Evolutionary conservation across 2,888 invertebrate species (phyloP), one percentile per base, ranked within the genome.

Genomic region (Drosophila hamatofila): DNA sequence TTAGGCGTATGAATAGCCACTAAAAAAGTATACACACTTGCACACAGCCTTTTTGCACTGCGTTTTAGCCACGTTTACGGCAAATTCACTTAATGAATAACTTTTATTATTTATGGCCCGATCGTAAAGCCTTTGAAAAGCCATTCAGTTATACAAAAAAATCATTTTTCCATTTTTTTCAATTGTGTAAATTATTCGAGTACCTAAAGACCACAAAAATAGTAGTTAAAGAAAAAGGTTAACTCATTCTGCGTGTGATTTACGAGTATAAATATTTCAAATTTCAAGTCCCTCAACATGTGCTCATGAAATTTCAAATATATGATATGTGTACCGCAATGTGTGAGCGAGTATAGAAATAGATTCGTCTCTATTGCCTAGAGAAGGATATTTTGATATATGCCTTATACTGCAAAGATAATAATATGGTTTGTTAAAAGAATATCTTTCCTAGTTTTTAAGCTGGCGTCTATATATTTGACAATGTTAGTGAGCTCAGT

Each of bases 81-180:
- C 2, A 16, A 52, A 52, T 52, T 21, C 52, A 35, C 16, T 35
- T 23, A 52, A 52, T 35, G 35, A 35, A 35, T 49, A 35, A 52
- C 52, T 52, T 35, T 35, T 35, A 52, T 52, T 52, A 52, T 52
- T 52, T 52, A 52, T 52, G n/a, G 37, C 52, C 52, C 23, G 37
- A 52, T 37, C 52, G 52, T 52, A 52, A 52, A 51, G 30, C 33
- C 18, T 21, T 16, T 18, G 14, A 21, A 9, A 35, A 21, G 14
- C 18, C 16, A 7, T 21, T 21, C 41, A 21, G 30, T 18, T 18
- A 18, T 1, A 21, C 18, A 51, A 37, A 8, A 37, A 37, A n/a
- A n/a, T 37, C n/a, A n/a, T 39, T 39, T n/a, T 8, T 39, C n/a
- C n/a, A 39, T 0, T 3, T 8, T 39, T 39, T 37, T 35, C 37